A percentile compares a stretch with the other conserved stretches of the same genome.
Evolutionary conservation across 2,797 vertebrate genomes (phyloP).

Genomic region (Pteronotus mesoamericanus): DNA sequence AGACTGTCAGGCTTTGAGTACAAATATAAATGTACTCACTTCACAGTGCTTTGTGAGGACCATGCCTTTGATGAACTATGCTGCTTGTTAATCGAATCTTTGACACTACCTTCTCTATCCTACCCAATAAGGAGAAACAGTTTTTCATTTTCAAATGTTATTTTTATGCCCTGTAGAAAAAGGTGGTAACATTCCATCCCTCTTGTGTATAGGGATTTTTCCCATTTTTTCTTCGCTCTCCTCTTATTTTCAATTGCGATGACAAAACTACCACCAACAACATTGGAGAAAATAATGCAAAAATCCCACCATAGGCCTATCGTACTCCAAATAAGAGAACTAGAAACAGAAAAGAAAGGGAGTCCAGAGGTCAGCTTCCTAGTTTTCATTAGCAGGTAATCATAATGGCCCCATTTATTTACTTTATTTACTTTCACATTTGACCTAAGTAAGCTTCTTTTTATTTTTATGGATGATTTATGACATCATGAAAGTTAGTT

Average conservation of each 20-base stretch:
- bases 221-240: neutral
- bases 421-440: constrained; percentile 10
- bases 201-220: neutral
- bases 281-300: neutral
- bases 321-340: neutral
- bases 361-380: neutral
- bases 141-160: neutral
- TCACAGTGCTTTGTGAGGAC: neutral
- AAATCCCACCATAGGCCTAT: neutral
- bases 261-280: neutral
- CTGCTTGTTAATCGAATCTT: neutral
- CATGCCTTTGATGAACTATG: neutral
- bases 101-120: neutral
- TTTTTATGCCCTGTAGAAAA: neutral
- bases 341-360: neutral
- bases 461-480: neutral
- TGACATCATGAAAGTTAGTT: neutral
- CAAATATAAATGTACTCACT: neutral
- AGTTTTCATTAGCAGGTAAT: neutral
- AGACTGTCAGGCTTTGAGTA: neutral
- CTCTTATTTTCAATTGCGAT: neutral
- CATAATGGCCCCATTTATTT: neutral
- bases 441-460: neutral
- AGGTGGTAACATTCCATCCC: neutral
- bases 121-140: neutral